Percentiles rank a stretch among this genome's conserved stretches.
Conservation (phyloP, 1,140 invertebrate genomes). For the Megathymus violae region DNA sequence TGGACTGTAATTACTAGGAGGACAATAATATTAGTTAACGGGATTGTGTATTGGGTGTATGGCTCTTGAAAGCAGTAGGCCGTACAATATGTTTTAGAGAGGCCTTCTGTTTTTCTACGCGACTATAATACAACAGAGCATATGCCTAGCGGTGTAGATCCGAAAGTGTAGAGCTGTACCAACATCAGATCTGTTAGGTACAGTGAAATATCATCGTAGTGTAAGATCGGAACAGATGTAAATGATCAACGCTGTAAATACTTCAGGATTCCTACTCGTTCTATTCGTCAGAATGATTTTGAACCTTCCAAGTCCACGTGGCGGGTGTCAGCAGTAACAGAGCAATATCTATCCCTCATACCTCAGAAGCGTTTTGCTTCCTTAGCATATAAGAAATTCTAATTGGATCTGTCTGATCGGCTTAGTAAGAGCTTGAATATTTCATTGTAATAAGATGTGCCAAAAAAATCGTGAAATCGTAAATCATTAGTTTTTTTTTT, state of each 20-base stretch:
- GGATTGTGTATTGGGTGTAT: slow-evolving; percentile 58
- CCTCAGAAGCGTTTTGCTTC: slow-evolving; percentile 71
- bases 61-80: slow-evolving; percentile 70
- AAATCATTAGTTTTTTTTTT: slow-evolving; percentile 26
- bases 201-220: slow-evolving; percentile 51
- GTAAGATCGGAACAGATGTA: slow-evolving; percentile 45
- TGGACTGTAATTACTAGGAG: slow-evolving; percentile 44
- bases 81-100: slow-evolving; percentile 82
- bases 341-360: slow-evolving; percentile 62
- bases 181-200: slow-evolving; percentile 71
- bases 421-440: slow-evolving; percentile 44
- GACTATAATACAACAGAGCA: slow-evolving; percentile 72
- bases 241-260: slow-evolving; percentile 43
- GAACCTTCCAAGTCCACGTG: slow-evolving; percentile 45
- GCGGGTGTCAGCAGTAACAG: slow-evolving; percentile 47
- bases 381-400: slow-evolving; percentile 65
- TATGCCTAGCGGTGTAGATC: slow-evolving; percentile 57
- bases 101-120: slow-evolving; percentile 68
- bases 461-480: slow-evolving; percentile 51
- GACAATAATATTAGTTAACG: slow-evolving; percentile 53
- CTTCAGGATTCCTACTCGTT: slow-evolving; percentile 52
- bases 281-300: slow-evolving; percentile 59
- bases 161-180: slow-evolving; percentile 54
- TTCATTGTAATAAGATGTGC: slow-evolving; percentile 61
- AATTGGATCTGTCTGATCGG: slow-evolving; percentile 58